Evolutionary conservation across 2,113 vertebrate species (phyloP).

Genomic region (Bubo scandiacus): DNA sequence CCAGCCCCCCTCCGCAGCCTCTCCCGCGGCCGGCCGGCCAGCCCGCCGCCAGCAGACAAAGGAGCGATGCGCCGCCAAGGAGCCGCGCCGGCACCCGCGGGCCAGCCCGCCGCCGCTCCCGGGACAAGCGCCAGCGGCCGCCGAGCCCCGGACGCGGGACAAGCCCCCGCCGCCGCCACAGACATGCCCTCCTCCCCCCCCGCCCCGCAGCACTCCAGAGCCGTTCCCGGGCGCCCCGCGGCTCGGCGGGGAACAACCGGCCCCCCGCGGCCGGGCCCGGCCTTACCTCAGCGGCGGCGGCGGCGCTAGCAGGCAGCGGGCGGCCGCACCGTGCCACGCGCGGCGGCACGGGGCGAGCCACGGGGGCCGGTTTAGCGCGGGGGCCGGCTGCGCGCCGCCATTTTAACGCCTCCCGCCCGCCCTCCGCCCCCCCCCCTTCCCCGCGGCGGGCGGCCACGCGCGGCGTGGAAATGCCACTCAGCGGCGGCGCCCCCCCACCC

Average conservation of each 20-base stretch:
- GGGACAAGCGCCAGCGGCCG: not conserved
- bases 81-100: not conserved
- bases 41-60: not conserved
- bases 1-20: not conserved
- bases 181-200: not conserved
- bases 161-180: not conserved
- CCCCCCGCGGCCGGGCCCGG: not conserved
- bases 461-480: not conserved
- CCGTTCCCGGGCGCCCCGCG: not conserved
- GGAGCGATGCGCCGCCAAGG: not conserved
- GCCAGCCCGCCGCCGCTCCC: not conserved
- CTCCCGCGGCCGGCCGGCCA: not conserved
- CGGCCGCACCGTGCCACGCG: constrained; percentile 48
- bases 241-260: too few relatives aligned
- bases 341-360: constrained; percentile 59
- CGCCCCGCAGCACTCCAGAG: not conserved
- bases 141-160: not conserved
- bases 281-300: not conserved
- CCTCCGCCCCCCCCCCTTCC: not conserved
- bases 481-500: too few relatives aligned
- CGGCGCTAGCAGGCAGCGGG: not conserved
- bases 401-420: not conserved
- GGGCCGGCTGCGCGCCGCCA: constrained; percentile 30
- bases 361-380: constrained; percentile 50
- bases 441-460: not conserved